These are phyloP conservation scores for Urocyon cinereoargenteus DNA, from an alignment of 2,797 vertebrate species.

Conservation along the genomic window DNA sequence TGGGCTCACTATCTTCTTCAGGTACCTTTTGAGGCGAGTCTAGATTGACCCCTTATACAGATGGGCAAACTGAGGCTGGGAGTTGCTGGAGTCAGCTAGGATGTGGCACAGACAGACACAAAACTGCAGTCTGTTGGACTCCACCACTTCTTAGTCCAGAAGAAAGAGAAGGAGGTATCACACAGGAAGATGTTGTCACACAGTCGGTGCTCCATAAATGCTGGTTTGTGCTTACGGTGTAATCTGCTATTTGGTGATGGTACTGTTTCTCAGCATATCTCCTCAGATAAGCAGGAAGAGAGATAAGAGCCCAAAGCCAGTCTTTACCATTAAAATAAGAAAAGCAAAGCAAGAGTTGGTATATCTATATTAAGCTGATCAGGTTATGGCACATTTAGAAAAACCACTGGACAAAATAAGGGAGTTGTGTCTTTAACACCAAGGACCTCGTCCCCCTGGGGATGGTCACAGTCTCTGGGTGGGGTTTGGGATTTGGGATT, in stretches of 20 bases:
- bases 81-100: background rate
- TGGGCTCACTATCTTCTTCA: background rate
- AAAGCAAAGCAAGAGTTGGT: background rate
- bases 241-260: background rate
- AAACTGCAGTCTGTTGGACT: background rate
- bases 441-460: background rate
- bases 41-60: background rate
- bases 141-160: background rate
- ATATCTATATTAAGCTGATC: no score
- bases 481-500: background rate
- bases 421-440: background rate
- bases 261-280: background rate
- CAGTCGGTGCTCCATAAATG: background rate
- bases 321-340: background rate
- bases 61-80: background rate
- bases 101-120: background rate
- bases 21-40: background rate
- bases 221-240: background rate
- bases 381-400: background rate
- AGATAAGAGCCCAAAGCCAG: background rate
- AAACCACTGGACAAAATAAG: background rate
- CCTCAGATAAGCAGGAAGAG: background rate
- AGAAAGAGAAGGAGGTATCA: background rate
- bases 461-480: background rate
- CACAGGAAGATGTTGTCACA: fast-evolving